Percentiles rank a stretch among this genome's conserved stretches.
These are phyloP conservation scores for Melanotaenia trifasciata DNA, from an alignment of 2,797 vertebrate genomes.

Conservation along the genomic window DNA sequence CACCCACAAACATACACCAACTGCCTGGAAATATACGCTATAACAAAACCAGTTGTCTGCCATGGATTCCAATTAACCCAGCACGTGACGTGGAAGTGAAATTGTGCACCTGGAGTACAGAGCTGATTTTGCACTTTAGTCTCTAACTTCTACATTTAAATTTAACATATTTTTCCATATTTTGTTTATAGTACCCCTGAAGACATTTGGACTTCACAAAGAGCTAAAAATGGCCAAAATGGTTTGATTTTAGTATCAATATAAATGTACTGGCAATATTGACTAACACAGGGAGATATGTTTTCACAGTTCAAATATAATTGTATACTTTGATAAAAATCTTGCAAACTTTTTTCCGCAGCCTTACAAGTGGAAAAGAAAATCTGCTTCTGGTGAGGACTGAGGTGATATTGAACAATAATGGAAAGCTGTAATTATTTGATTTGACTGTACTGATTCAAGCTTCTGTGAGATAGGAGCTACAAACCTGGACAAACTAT, in stretches of 20 bases:
- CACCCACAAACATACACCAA: constrained; percentile 24
- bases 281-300: neutral
- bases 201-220: neutral
- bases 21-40: constrained; percentile 18
- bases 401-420: neutral
- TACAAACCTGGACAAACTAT: neutral
- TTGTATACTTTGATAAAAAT: neutral
- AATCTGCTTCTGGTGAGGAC: neutral
- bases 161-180: constrained; percentile 22
- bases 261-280: neutral
- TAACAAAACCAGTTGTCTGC: constrained; percentile 34
- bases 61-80: constrained; percentile 57
- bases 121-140: constrained; percentile 17
- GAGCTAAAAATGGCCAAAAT: neutral
- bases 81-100: constrained; percentile 21
- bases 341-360: too few species aligned
- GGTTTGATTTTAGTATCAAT: neutral
- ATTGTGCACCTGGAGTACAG: constrained; percentile 33
- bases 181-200: too few species aligned
- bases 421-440: neutral
- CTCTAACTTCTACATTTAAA: constrained; percentile 7
- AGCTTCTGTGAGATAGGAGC: neutral
- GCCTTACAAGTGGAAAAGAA: too few species aligned
- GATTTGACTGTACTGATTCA: neutral
- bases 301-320: neutral